phyloP scores from a whole-genome alignment of 37 sponge, comb jelly and placozoan species.

The Crambe crambe region DNA sequence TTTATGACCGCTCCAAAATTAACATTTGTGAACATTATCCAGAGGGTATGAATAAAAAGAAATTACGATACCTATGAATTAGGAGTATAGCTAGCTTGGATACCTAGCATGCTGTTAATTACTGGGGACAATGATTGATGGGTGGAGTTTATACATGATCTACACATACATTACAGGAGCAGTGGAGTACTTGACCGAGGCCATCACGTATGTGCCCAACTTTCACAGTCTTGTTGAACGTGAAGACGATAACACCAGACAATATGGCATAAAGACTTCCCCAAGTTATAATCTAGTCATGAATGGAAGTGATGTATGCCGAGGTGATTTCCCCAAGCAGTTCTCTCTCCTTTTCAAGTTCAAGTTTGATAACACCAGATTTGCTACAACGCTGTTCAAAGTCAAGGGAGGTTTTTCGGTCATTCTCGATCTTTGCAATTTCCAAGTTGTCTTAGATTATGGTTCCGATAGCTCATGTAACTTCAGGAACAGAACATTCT shows the following conservation, averaged over 20 bases:
- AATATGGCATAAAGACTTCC: neutral
- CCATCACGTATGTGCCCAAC: neutral
- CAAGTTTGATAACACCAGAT: neutral
- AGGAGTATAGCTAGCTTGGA: too few relatives aligned
- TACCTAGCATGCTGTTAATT: too few relatives aligned
- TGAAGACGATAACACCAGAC: neutral
- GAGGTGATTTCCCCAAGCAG: constrained; percentile 14
- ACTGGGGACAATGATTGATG: neutral
- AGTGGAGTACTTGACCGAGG: constrained; percentile 24
- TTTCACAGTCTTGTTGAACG: neutral
- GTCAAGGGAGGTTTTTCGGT: constrained; percentile 22
- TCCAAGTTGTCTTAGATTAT: neutral
- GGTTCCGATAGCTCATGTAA: neutral
- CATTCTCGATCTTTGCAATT: constrained; percentile 23
- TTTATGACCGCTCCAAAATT: constrained; percentile 1
- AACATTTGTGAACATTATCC: neutral
- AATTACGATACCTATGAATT: too few relatives aligned
- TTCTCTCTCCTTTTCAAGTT: constrained; percentile 57
- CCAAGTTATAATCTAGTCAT: neutral
- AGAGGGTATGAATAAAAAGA: neutral
- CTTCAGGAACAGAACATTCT: neutral
- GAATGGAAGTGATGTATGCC: constrained; percentile 13
- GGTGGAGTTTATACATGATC: neutral
- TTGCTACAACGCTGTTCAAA: constrained; percentile 31
- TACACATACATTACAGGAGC: neutral